phyloP scores from a whole-genome alignment of 2,113 vertebrate genomes.

The Protobothrops flavoviridis region DNA sequence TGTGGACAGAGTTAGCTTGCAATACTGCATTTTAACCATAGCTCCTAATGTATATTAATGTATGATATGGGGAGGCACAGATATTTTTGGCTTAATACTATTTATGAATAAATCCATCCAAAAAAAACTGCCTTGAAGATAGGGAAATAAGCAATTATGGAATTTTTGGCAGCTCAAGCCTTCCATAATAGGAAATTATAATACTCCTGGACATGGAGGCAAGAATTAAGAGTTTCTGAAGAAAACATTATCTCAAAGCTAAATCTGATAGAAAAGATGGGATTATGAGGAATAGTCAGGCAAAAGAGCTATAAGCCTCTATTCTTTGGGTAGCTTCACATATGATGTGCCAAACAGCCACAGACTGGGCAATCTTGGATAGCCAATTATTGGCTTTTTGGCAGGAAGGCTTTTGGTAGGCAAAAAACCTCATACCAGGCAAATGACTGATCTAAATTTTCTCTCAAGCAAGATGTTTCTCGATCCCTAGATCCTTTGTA shows the following conservation, averaged over 20 bases:
- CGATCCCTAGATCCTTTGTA: neutral
- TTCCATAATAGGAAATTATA: neutral
- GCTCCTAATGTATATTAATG: conserved; percentile 41
- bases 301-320: neutral
- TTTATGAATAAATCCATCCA: conserved; percentile 33
- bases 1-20: neutral
- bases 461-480: neutral
- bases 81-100: conserved; percentile 20
- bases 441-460: neutral
- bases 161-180: neutral
- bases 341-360: neutral
- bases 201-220: neutral
- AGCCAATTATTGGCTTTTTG: neutral
- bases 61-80: conserved; percentile 44
- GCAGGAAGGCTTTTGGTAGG: neutral
- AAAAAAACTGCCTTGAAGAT: neutral
- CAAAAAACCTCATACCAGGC: neutral
- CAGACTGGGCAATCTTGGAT: neutral
- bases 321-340: neutral
- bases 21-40: neutral
- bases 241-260: neutral
- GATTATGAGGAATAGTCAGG: neutral
- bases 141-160: neutral
- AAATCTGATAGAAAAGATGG: neutral
- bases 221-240: neutral